Conservation (phyloP, 2,797 vertebrate genomes). For the Malurus leucopterus region DNA sequence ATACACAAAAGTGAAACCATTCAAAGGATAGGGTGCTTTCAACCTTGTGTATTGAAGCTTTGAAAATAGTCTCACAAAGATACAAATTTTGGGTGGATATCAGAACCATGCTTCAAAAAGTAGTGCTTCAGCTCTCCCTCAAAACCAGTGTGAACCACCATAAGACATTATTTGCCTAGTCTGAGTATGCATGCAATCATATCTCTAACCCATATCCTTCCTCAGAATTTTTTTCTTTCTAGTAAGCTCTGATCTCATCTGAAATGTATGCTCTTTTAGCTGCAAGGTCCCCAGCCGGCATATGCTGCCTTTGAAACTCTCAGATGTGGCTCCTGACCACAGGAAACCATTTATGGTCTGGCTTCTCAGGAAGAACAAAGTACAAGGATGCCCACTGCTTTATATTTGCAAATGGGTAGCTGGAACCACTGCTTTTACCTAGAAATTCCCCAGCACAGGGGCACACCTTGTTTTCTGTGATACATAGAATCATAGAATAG, state of each 20-base stretch:
- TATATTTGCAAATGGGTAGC: background rate
- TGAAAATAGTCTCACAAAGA: background rate
- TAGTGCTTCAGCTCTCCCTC: background rate
- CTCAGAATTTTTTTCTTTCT: background rate
- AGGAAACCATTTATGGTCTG: background rate
- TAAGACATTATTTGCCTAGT: background rate
- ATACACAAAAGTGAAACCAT: background rate
- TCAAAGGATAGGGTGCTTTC: background rate
- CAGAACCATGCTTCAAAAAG: background rate
- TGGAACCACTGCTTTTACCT: background rate
- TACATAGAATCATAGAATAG: background rate
- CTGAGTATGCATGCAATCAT: background rate
- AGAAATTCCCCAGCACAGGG: background rate
- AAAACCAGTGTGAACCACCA: background rate
- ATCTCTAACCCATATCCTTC: background rate
- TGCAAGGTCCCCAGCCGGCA: background rate
- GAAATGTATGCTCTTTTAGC: background rate
- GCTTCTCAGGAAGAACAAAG: background rate
- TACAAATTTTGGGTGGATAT: background rate
- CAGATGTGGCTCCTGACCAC: conserved; percentile 21
- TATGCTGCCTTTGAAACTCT: background rate
- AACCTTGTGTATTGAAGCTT: background rate
- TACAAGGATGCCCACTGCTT: background rate
- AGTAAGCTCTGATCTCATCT: conserved; percentile 15
- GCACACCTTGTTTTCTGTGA: background rate